Base-by-base conservation (phyloP, 37 sponge, comb jelly and placozoan species). In the Agelas oroides region DNA sequence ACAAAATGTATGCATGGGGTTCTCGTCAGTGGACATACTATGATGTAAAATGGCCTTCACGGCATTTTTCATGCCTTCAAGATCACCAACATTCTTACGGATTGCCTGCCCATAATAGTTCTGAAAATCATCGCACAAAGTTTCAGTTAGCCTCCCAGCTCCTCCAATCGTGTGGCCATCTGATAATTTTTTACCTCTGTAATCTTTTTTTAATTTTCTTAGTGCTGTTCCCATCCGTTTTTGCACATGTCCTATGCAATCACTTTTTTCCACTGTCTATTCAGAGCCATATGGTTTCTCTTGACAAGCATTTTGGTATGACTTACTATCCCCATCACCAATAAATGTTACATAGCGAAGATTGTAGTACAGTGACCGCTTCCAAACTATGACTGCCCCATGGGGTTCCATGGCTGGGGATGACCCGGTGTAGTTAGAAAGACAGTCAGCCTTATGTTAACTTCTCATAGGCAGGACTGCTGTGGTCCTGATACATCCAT, bases 21-120 rank as follows among this genome's bases (percentile, higher is more conserved):
- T 24, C 11, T 73, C 68, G 75, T 84, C 76, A 21, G 84, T 53
- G 5, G 84, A 84, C 11, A 60, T 74, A 37, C 12, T 20, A 33
- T 84, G 84, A 6, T 63, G 19, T 13, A 72, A 71, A 18, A 63
- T 65, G 21, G 84, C 84, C 35, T 66, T 34, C 3, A 84, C 83
- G 17, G 74, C 74, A 23, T 59, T 61, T 40, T 55, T 75, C 84
- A 84, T 84, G n/a, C 32, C 38, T 18, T 75, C 27, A 14, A 84
- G 21, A 32, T 75, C 68, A 1, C 76, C 76, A n/a, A 21, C 32
- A 53, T 84, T 75, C 2, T 25, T 65, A 65, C 75, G 28, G 13
- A 84, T 84, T 5, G 84, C 75, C 11, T 73, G 57, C 12, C 84
- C 84, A 65, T 84, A 84, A 31, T 84, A 84, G 53, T 84, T 84